A percentile compares a stretch with the other conserved stretches of the same genome.
Evolutionary conservation across 2,888 invertebrate species (phyloP).

Genomic region (Druceiella hillmani): DNA sequence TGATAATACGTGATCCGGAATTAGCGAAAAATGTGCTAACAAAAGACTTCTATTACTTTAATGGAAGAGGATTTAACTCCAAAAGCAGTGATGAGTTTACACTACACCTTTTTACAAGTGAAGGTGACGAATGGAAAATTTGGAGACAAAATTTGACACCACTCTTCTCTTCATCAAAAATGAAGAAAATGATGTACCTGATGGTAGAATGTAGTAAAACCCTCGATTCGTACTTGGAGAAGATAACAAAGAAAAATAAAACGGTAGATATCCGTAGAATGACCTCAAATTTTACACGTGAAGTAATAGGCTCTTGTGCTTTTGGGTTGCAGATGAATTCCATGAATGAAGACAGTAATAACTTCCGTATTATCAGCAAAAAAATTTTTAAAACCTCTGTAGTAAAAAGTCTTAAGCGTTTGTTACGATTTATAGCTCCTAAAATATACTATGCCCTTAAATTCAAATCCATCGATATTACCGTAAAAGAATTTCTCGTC

Average conservation of each 20-base stretch:
- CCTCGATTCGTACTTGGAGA: too few species aligned
- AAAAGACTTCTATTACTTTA: conserved; percentile 38
- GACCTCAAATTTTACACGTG: too few species aligned
- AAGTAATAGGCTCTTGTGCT: conserved; percentile 32
- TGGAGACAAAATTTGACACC: conserved; percentile 35
- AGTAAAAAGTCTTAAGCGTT: conserved; percentile 27
- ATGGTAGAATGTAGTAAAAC: conserved; percentile 33
- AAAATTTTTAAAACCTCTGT: conserved; percentile 28
- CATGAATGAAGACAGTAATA: conserved; percentile 28
- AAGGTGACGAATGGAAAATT: conserved; percentile 37
- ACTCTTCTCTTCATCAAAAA: conserved; percentile 35
- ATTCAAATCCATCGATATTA: conserved; percentile 18
- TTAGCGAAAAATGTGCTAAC: conserved; percentile 32
- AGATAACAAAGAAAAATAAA: too few species aligned
- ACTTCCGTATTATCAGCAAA: conserved; percentile 29
- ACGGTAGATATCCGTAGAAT: too few species aligned
- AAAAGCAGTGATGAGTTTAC: conserved; percentile 29
- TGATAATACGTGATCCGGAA: conserved; percentile 34
- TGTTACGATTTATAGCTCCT: conserved; percentile 32
- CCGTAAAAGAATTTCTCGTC: conserved; percentile 4
- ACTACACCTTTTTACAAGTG: conserved; percentile 30
- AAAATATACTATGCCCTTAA: conserved; percentile 32
- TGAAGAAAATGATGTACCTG: conserved; percentile 39
- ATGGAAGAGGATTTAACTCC: conserved; percentile 30
- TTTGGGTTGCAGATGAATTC: conserved; percentile 35